Evolutionary conservation across 2,113 vertebrate genomes (phyloP).

Genomic region (Festucalex cinctus): DNA sequence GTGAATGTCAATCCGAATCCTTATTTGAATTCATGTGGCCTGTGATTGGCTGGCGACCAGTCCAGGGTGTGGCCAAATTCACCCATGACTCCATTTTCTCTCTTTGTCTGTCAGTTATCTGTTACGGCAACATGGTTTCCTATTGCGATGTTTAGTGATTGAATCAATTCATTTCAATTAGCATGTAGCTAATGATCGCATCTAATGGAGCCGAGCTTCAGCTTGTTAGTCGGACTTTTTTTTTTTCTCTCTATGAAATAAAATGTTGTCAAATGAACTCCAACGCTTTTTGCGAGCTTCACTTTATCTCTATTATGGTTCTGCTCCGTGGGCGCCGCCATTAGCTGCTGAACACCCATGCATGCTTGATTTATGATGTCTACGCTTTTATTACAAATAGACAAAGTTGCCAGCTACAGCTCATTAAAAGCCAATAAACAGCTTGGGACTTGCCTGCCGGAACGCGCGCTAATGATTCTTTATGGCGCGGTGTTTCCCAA

Average conservation of each 20-base stretch:
- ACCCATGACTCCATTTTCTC: background rate
- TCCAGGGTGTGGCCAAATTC: too few species aligned
- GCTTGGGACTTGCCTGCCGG: background rate
- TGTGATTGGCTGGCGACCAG: too few species aligned
- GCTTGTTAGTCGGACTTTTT: background rate
- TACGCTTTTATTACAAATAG: background rate
- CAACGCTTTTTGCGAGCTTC: background rate
- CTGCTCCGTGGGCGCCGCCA: background rate
- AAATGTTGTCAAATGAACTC: constrained; percentile 2
- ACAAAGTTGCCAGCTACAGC: background rate
- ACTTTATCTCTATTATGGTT: background rate
- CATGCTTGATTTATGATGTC: constrained; percentile 1
- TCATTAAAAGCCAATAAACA: background rate
- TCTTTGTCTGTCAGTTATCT: background rate
- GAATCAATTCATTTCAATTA: constrained; percentile 4
- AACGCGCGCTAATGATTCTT: background rate
- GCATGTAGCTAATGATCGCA: background rate
- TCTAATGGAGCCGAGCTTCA: background rate
- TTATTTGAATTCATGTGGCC: too few species aligned
- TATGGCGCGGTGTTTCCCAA: background rate
- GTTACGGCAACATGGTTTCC: background rate
- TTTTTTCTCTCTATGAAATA: background rate
- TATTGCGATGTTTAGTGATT: background rate
- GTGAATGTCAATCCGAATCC: too few species aligned
- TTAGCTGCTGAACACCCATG: background rate